A percentile compares a stretch with the other conserved stretches of the same genome.
Evolutionary conservation across 2,797 vertebrate species (phyloP).

Genomic region (Danionella dracula): DNA sequence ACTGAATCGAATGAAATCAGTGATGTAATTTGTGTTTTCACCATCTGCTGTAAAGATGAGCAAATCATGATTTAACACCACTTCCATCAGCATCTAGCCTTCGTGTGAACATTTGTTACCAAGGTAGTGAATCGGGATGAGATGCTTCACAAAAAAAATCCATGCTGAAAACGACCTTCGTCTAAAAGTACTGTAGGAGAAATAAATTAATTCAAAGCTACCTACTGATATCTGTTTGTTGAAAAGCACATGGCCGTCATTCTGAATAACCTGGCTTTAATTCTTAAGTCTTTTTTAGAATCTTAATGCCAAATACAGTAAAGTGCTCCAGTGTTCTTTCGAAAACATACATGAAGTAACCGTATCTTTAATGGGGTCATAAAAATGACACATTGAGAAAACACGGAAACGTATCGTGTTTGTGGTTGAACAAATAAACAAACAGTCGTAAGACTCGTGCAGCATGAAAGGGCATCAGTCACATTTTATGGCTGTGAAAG

Average conservation of each 20-base stretch:
- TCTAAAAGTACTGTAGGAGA: neutral
- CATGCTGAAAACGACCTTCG: neutral
- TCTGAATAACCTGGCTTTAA: neutral
- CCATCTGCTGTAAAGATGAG: conserved; percentile 60
- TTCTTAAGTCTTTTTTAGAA: too few species aligned
- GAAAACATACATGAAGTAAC: too few species aligned
- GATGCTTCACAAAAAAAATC: conserved; percentile 4
- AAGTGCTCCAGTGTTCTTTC: too few species aligned
- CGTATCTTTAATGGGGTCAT: conserved; percentile 23
- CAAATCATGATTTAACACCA: conserved; percentile 36
- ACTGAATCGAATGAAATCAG: conserved; percentile 28
- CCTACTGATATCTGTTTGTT: neutral
- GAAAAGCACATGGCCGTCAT: neutral
- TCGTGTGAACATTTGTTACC: conserved; percentile 31
- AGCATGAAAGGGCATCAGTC: conserved; percentile 29
- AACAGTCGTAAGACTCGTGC: conserved; percentile 16
- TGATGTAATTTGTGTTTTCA: conserved; percentile 39
- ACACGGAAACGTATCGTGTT: neutral
- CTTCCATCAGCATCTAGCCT: conserved; percentile 8
- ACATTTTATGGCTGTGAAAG: conserved; percentile 37
- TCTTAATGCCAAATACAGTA: too few species aligned
- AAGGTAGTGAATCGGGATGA: neutral
- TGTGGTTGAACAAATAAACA: conserved; percentile 51
- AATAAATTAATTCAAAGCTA: neutral
- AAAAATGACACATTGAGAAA: conserved; percentile 14